phyloP scores from a whole-genome alignment of 37 sponge, comb jelly and placozoan genomes.

The Aplysina aerophoba region DNA sequence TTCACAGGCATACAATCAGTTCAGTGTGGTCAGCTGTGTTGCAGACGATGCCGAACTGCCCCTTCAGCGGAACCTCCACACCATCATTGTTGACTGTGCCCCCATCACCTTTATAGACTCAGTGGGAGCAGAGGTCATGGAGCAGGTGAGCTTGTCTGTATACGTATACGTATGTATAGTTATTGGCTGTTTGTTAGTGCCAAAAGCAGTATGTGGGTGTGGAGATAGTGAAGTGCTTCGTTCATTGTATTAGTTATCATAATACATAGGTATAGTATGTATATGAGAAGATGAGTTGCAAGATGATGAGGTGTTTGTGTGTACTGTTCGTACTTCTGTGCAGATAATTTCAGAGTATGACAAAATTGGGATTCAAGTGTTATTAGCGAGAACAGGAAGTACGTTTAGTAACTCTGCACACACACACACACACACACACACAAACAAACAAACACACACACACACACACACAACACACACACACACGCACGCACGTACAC shows the following conservation, averaged over 20 bases:
- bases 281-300: no score
- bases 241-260: no score
- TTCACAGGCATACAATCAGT: neutral
- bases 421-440: no score
- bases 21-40: constrained; percentile 29
- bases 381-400: constrained; percentile 53
- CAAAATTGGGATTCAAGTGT: constrained; percentile 52
- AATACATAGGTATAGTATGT: no score
- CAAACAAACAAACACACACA: no score
- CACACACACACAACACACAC: no score
- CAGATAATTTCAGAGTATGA: constrained; percentile 66
- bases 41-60: constrained; percentile 31
- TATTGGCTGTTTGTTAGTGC: no score
- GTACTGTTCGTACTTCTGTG: no score
- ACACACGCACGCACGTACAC: neutral
- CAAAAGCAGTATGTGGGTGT: no score
- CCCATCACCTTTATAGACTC: constrained; percentile 78
- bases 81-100: constrained; percentile 81
- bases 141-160: constrained; percentile 53
- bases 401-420: neutral
- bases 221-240: no score
- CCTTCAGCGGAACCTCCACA: constrained; percentile 57
- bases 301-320: no score
- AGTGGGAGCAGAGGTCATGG: constrained; percentile 53
- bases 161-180: no score